These are phyloP conservation scores for Notarius quadriscutis DNA, from an alignment of 2,113 vertebrate species.

Conservation along the genomic window DNA sequence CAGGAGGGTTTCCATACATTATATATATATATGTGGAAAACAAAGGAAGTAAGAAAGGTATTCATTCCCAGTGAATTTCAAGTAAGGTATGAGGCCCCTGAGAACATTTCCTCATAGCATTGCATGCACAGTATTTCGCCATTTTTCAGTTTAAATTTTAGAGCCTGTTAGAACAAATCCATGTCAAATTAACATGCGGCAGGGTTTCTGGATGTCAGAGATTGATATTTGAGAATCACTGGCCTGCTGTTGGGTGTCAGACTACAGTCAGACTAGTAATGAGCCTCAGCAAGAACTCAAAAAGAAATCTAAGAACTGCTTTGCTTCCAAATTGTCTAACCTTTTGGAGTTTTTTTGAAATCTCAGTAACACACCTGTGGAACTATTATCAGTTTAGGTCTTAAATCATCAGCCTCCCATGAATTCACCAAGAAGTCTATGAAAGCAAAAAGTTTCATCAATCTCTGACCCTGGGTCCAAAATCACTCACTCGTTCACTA, in stretches of 20 bases:
- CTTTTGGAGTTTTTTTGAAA: not conserved
- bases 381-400: not conserved
- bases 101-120: slow-evolving; percentile 13
- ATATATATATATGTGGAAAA: not conserved
- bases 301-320: slow-evolving; percentile 20
- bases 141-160: slow-evolving; percentile 26
- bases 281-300: slow-evolving; percentile 16
- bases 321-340: not conserved
- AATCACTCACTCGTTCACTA: too few relatives aligned
- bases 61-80: not conserved
- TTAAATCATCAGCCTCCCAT: not conserved
- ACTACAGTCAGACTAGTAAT: slow-evolving; percentile 30
- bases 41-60: not conserved
- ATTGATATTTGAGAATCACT: slow-evolving; percentile 27
- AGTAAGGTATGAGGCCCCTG: not conserved
- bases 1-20: not conserved
- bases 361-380: not conserved
- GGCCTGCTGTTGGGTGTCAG: slow-evolving; percentile 2
- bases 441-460: not conserved
- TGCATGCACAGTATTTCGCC: slow-evolving; percentile 15
- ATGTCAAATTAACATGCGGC: slow-evolving; percentile 35
- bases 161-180: not conserved
- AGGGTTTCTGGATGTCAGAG: slow-evolving; percentile 36
- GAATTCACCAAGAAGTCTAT: not conserved
- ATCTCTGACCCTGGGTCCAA: not conserved